Percentiles rank a stretch among this genome's conserved stretches.
Conservation (phyloP, 2,888 invertebrate species). For the Dendrolimus houi region DNA sequence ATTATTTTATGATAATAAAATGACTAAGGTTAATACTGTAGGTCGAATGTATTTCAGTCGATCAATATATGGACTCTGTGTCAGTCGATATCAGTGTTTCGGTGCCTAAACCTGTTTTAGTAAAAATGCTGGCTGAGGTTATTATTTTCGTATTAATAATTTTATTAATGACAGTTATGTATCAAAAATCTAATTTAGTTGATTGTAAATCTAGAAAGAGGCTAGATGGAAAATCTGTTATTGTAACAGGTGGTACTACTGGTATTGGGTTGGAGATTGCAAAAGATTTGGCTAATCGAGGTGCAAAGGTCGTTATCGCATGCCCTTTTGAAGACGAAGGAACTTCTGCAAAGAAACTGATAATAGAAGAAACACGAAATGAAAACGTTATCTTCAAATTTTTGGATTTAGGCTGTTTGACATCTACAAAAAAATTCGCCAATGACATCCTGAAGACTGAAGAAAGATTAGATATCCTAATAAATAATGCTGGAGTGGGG, state of each 20-base stretch:
- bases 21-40: too few relatives aligned
- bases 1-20: too few relatives aligned
- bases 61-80: too few relatives aligned
- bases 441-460: slow-evolving; percentile 72
- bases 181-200: neutral
- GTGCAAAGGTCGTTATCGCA: slow-evolving; percentile 83
- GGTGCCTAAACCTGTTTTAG: neutral
- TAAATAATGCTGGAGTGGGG: slow-evolving; percentile 76
- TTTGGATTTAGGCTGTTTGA: slow-evolving; percentile 72
- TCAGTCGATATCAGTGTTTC: neutral
- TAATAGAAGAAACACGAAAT: slow-evolving; percentile 82
- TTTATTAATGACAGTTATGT: neutral
- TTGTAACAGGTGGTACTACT: slow-evolving; percentile 89
- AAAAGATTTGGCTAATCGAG: slow-evolving; percentile 81
- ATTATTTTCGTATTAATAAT: neutral
- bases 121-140: neutral
- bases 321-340: slow-evolving; percentile 86
- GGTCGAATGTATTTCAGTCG: too few relatives aligned
- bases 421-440: slow-evolving; percentile 78
- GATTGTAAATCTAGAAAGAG: neutral
- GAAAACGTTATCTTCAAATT: slow-evolving; percentile 78
- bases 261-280: slow-evolving; percentile 90
- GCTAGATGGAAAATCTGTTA: slow-evolving; percentile 78
- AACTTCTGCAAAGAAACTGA: slow-evolving; percentile 80
- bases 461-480: slow-evolving; percentile 71